phyloP scores from a whole-genome alignment of 2,888 invertebrate species.

The Plagodis dolabraria region DNA sequence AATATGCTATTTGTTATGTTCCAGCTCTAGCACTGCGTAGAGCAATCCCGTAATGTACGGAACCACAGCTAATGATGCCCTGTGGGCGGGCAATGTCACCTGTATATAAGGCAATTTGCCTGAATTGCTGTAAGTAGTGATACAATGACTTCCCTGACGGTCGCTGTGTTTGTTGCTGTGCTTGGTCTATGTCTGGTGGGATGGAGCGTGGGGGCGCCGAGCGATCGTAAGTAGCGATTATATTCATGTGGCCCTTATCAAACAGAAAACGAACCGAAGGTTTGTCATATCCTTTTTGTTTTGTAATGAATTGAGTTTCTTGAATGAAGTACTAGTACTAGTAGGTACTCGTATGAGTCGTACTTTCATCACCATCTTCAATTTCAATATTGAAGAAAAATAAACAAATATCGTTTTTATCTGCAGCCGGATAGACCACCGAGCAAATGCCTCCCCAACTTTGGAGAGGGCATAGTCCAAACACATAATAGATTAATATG shows the following conservation, averaged over 20 bases:
- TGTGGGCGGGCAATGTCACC: conserved; percentile 72
- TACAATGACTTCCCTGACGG: conserved; percentile 60
- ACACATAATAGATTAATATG: no score
- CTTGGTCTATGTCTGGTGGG: conserved; percentile 50
- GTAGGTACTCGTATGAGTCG: no score
- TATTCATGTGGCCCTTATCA: neutral
- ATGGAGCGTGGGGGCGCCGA: conserved; percentile 57
- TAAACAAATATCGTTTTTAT: no score
- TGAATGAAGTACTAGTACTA: no score
- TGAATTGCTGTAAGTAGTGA: conserved; percentile 61
- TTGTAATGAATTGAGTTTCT: no score
- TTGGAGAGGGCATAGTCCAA: no score
- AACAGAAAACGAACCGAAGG: neutral
- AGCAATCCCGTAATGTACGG: conserved; percentile 55
- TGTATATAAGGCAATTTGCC: conserved; percentile 72
- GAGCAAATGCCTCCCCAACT: no score
- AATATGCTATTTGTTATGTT: neutral
- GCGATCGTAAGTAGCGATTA: conserved; percentile 66
- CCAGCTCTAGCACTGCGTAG: neutral
- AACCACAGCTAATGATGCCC: conserved; percentile 61
- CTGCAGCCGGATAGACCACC: no score
- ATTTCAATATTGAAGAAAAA: no score
- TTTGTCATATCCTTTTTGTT: no score
- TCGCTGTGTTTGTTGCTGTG: conserved; percentile 53
- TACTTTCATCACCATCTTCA: no score